Conservation (phyloP, 2,888 invertebrate species). For the Apamea monoglypha region DNA sequence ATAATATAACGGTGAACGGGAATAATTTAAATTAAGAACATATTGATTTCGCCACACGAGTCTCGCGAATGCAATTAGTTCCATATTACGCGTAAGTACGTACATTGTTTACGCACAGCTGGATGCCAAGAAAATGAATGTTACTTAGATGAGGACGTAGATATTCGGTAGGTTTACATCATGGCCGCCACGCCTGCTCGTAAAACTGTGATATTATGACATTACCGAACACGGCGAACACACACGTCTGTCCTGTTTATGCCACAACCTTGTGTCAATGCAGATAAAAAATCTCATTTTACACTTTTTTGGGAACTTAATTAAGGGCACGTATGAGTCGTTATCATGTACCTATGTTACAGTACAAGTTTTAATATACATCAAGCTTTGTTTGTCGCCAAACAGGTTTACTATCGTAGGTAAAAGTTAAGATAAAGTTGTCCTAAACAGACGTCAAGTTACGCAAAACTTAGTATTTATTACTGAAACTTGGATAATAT, state of each 20-base stretch:
- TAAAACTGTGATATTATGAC: constrained; percentile 66
- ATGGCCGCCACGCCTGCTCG: constrained; percentile 56
- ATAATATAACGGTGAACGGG: constrained; percentile 35
- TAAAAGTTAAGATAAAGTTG: constrained; percentile 32
- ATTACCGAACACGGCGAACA: constrained; percentile 58
- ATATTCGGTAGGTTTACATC: constrained; percentile 55
- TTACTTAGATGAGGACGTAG: constrained; percentile 50
- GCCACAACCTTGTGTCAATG: constrained; percentile 52
- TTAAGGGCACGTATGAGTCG: constrained; percentile 19
- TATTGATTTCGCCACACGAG: constrained; percentile 53
- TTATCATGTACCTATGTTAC: neutral
- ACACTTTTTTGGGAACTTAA: constrained; percentile 47
- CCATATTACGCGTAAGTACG: constrained; percentile 23
- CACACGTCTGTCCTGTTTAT: constrained; percentile 50
- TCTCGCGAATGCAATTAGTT: constrained; percentile 57
- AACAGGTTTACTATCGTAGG: constrained; percentile 24
- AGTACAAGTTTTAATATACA: constrained; percentile 14
- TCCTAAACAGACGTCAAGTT: constrained; percentile 26
- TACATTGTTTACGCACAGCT: constrained; percentile 63
- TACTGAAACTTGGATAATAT: constrained; percentile 42
- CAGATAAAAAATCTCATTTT: constrained; percentile 61
- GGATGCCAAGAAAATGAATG: constrained; percentile 62
- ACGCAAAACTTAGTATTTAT: constrained; percentile 43
- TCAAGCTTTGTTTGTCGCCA: constrained; percentile 7
- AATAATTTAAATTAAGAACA: constrained; percentile 26